A percentile compares a stretch with the other conserved stretches of the same genome.
phyloP scores from a whole-genome alignment of 2,113 vertebrate species.

The Notechis scutatus region DNA sequence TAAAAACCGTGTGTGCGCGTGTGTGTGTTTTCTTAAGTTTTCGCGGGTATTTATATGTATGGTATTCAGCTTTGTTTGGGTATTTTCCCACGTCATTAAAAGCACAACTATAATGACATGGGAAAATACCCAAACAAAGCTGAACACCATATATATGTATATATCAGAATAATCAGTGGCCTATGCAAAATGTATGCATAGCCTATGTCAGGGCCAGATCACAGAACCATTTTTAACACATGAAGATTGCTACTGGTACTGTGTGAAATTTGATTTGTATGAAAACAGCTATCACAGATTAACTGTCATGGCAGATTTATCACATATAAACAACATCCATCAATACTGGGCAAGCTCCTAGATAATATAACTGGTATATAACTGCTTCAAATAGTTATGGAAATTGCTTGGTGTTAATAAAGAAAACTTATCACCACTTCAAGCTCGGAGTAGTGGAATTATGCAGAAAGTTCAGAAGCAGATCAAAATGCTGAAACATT shows the following conservation, averaged over 20 bases:
- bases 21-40: no score
- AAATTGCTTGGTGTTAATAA: background rate
- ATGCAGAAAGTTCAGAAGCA: background rate
- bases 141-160: no score
- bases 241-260: background rate
- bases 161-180: background rate
- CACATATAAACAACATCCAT: background rate
- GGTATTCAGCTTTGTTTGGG: no score
- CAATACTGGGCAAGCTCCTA: background rate
- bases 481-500: background rate
- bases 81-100: no score
- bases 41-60: no score
- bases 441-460: background rate
- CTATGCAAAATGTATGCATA: background rate
- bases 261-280: slow-evolving; percentile 12
- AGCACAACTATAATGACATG: no score
- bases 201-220: background rate
- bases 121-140: no score
- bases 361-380: background rate
- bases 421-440: rapidly evolving
- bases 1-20: no score
- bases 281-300: slow-evolving; percentile 25
- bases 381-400: slow-evolving; percentile 1
- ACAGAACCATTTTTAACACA: slow-evolving; percentile 10
- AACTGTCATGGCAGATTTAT: slow-evolving; percentile 15